Percentiles rank a stretch among this genome's conserved stretches.
These are phyloP conservation scores for Etia nguti DNA, from an alignment of 2,113 vertebrate genomes.

Conservation along the genomic window DNA sequence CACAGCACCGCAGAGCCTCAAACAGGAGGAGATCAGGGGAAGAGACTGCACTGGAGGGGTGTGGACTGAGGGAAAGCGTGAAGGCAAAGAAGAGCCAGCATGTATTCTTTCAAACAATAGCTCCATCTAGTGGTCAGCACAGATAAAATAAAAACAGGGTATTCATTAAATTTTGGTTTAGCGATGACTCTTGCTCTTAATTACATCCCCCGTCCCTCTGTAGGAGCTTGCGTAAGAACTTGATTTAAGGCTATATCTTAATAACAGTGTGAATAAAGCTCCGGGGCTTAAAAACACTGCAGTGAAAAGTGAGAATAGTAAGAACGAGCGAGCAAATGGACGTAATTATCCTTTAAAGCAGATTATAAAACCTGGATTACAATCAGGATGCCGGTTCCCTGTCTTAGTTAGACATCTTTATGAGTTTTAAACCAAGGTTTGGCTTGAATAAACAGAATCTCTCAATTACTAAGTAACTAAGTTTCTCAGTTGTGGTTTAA, in stretches of 20 bases:
- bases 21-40: background rate
- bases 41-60: slow-evolving; percentile 7
- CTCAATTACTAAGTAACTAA: background rate
- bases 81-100: background rate
- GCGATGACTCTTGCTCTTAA: background rate
- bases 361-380: background rate
- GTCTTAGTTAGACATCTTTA: background rate
- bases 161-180: background rate
- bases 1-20: slow-evolving; percentile 1
- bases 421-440: background rate
- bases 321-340: background rate
- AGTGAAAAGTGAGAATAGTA: background rate
- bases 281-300: background rate
- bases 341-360: background rate
- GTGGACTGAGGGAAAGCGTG: background rate
- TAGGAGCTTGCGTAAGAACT: background rate
- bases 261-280: background rate
- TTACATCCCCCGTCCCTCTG: background rate
- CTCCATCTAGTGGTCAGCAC: slow-evolving; percentile 43
- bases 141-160: background rate
- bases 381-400: background rate
- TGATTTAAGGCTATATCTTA: background rate
- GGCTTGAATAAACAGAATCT: background rate
- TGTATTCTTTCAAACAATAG: slow-evolving; percentile 37
- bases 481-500: background rate